Conservation (phyloP, 1,140 invertebrate genomes). For the Atta cephalotes region DNA sequence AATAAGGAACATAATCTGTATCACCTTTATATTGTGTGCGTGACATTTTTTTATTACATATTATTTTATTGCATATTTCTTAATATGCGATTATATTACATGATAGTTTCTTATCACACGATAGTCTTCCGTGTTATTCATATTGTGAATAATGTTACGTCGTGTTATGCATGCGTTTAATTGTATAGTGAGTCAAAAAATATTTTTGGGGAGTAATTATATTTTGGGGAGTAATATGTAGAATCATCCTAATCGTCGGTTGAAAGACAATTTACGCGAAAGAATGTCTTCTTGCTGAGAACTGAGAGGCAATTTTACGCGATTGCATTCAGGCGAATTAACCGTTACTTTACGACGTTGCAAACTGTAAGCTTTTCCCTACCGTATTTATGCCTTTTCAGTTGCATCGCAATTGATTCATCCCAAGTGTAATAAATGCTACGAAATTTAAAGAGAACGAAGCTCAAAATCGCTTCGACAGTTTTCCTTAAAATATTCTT, state of each 20-base stretch:
- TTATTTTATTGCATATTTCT: not conserved
- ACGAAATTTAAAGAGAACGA: not conserved
- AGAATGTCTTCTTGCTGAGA: not conserved
- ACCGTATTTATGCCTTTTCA: constrained; percentile 1
- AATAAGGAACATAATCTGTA: not conserved
- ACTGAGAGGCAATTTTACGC: constrained; percentile 17
- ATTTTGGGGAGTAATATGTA: not conserved
- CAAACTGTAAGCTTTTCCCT: constrained; percentile 19
- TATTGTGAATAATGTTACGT: not conserved
- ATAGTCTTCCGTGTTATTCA: not conserved
- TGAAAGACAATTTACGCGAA: not conserved
- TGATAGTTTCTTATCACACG: not conserved
- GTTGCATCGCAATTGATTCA: not conserved
- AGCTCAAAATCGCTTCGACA: not conserved
- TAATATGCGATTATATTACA: not conserved
- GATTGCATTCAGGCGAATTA: constrained; percentile 34
- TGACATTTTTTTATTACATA: not conserved
- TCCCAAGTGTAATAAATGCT: not conserved
- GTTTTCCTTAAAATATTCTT: not conserved
- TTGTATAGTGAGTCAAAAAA: not conserved
- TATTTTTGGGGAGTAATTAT: not conserved
- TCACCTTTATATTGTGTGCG: not conserved
- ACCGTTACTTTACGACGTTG: constrained; percentile 42
- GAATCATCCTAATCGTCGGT: not conserved
- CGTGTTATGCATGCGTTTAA: not conserved